Percentiles rank a stretch among this genome's conserved stretches.
These are phyloP conservation scores for Hylaeus anthracinus DNA, from an alignment of 1,140 invertebrate genomes.

Conservation along the genomic window DNA sequence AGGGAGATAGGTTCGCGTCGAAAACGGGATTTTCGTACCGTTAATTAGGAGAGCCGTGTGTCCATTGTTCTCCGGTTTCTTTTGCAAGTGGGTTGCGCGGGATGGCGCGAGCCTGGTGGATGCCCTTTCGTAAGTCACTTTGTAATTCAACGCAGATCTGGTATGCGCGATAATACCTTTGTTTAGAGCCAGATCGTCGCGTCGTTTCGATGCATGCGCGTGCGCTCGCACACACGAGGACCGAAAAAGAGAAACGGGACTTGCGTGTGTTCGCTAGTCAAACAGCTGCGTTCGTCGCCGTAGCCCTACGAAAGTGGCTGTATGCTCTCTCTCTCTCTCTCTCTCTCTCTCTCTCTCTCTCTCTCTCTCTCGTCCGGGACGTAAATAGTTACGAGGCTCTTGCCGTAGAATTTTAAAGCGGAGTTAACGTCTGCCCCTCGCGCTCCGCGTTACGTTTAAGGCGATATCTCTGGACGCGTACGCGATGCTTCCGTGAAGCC, in stretches of 20 bases:
- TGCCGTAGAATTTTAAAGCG: slow-evolving; percentile 34
- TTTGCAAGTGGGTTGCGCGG: slow-evolving; percentile 21
- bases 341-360: no score
- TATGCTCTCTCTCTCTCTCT: slow-evolving; percentile 9
- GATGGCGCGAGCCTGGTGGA: slow-evolving; percentile 6
- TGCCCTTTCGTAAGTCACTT: slow-evolving; percentile 46
- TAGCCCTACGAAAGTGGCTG: slow-evolving; percentile 30
- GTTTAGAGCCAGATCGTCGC: slow-evolving; percentile 34
- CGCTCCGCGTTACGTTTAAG: neutral
- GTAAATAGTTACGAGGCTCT: slow-evolving; percentile 44
- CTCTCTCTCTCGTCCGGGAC: slow-evolving; percentile 23
- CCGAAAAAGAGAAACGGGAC: slow-evolving; percentile 29
- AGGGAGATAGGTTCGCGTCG: neutral
- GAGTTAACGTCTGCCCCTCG: slow-evolving; percentile 17
- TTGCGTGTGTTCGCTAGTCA: slow-evolving; percentile 11
- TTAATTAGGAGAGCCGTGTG: slow-evolving; percentile 19
- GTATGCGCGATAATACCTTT: slow-evolving; percentile 48
- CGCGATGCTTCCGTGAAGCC: slow-evolving; percentile 10
- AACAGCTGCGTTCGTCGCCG: slow-evolving; percentile 27
- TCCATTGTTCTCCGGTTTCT: slow-evolving; percentile 27
- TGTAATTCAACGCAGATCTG: slow-evolving; percentile 49
- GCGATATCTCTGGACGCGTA: slow-evolving; percentile 7
- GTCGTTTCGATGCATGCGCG: slow-evolving; percentile 18
- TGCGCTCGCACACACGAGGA: neutral
- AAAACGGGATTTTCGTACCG: slow-evolving; percentile 31